These are phyloP conservation scores for Eueremaeus valkanovi DNA, from an alignment of 2,888 invertebrate genomes.

Conservation along the genomic window DNA sequence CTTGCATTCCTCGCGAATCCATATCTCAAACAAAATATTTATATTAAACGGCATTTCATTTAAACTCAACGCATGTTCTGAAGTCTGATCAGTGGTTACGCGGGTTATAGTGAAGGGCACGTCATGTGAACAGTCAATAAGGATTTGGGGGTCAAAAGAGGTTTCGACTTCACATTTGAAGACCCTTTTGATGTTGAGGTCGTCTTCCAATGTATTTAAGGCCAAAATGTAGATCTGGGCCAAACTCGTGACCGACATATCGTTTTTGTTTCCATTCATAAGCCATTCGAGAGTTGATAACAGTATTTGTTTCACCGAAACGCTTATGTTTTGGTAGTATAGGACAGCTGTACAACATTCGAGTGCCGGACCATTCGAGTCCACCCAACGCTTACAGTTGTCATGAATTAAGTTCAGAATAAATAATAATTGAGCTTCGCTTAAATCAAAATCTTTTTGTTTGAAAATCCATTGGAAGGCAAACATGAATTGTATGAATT, in stretches of 20 bases:
- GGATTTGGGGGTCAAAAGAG: neutral
- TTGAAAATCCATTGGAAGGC: slow-evolving; percentile 38
- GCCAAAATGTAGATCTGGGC: slow-evolving; percentile 43
- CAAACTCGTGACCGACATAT: slow-evolving; percentile 40
- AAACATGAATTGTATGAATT: slow-evolving; percentile 28
- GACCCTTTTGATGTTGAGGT: slow-evolving; percentile 36
- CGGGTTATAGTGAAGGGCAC: slow-evolving; percentile 28
- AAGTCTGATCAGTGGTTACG: neutral
- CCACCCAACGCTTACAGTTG: slow-evolving; percentile 25
- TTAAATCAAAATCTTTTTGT: slow-evolving; percentile 33
- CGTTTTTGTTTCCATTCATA: slow-evolving; percentile 38
- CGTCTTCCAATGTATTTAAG: slow-evolving; percentile 40
- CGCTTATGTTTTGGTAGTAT: slow-evolving; percentile 35
- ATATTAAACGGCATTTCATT: slow-evolving; percentile 16
- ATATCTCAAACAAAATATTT: slow-evolving; percentile 26
- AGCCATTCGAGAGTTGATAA: slow-evolving; percentile 37
- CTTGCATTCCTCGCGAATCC: neutral
- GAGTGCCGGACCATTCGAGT: slow-evolving; percentile 25
- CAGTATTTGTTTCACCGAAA: slow-evolving; percentile 30
- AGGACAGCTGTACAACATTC: slow-evolving; percentile 40
- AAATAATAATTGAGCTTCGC: slow-evolving; percentile 31
- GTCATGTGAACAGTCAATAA: neutral
- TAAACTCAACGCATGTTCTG: neutral
- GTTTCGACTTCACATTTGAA: slow-evolving; percentile 40
- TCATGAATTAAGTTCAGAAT: slow-evolving; percentile 35